These are phyloP conservation scores for Phrynocephalus versicolor DNA, from an alignment of 2,113 vertebrate genomes.

Conservation along the genomic window DNA sequence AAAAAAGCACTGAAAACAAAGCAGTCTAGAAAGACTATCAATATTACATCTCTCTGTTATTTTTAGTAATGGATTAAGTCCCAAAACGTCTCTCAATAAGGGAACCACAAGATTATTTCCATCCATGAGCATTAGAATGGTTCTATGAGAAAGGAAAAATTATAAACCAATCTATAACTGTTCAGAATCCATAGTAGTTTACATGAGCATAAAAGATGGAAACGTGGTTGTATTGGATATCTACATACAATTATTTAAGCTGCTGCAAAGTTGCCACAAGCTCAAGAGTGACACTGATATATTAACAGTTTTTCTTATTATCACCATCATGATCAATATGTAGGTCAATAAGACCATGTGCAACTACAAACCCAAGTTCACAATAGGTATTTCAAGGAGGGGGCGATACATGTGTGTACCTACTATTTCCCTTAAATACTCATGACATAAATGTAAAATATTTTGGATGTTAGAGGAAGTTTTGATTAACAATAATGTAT, in stretches of 20 bases:
- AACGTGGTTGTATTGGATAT: background rate
- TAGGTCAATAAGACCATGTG: background rate
- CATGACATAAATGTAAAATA: background rate
- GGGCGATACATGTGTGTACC: background rate
- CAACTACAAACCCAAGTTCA: background rate
- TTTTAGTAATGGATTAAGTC: background rate
- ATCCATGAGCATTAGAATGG: too few species aligned
- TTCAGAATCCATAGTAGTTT: background rate
- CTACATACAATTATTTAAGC: background rate
- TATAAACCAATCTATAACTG: background rate
- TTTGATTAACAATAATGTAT: background rate
- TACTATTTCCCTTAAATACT: background rate
- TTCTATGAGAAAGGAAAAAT: too few species aligned
- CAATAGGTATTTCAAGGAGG: background rate
- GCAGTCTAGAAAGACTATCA: background rate
- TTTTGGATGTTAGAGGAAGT: background rate
- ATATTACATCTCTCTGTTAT: background rate
- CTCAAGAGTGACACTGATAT: background rate
- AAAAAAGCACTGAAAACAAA: background rate
- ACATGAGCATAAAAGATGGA: background rate
- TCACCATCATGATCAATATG: background rate
- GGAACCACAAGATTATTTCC: background rate
- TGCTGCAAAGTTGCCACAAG: background rate
- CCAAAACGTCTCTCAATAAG: background rate
- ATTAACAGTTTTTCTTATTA: background rate